phyloP scores from a whole-genome alignment of 2,888 invertebrate species.

The Ischnura elegans region DNA sequence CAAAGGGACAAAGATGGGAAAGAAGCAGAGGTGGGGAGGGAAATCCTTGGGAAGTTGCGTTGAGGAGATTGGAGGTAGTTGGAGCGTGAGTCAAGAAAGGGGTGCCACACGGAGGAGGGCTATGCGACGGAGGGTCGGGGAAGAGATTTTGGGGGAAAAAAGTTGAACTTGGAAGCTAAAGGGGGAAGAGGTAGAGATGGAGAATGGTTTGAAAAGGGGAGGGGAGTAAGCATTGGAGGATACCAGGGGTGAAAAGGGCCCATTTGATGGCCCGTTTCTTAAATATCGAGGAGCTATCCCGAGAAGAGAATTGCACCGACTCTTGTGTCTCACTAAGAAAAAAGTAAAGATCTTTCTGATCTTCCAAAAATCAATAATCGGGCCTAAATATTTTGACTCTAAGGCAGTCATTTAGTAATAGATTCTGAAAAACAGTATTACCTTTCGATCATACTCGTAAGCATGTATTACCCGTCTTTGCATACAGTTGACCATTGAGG shows the following conservation, averaged over 20 bases:
- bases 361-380: too few relatives aligned
- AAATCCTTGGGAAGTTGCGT: not conserved
- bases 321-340: not conserved
- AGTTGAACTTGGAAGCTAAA: not conserved
- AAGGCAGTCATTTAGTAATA: too few relatives aligned
- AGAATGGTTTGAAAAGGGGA: not conserved
- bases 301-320: not conserved
- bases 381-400: too few relatives aligned
- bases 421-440: too few relatives aligned
- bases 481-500: too few relatives aligned
- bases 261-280: not conserved
- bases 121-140: not conserved
- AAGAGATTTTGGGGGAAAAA: not conserved
- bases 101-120: not conserved
- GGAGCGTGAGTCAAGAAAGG: conserved; percentile 6
- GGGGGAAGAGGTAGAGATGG: not conserved
- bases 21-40: not conserved
- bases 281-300: not conserved
- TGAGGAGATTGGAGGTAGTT: conserved; percentile 9
- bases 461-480: too few relatives aligned
- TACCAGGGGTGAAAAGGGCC: not conserved
- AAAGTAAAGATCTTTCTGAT: too few relatives aligned
- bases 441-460: too few relatives aligned
- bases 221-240: not conserved
- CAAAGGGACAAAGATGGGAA: not conserved